Conservation (phyloP, 1,140 invertebrate genomes). For the Leptestheria dahalacensis region DNA sequence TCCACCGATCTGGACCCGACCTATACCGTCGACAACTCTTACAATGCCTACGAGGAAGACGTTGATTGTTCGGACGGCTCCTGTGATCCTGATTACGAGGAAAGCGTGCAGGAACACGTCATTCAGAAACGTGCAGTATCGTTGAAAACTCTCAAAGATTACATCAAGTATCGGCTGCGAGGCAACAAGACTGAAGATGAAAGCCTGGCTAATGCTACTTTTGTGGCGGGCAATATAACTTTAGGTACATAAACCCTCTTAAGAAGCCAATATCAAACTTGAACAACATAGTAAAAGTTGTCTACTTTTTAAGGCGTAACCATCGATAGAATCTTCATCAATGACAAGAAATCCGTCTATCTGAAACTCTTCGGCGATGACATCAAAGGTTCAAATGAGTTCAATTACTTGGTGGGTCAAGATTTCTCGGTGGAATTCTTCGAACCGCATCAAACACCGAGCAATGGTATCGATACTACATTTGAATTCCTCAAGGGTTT, state of each 20-base stretch:
- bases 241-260: constrained; percentile 5
- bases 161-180: neutral
- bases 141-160: constrained; percentile 1
- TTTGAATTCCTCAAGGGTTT: neutral
- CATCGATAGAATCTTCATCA: neutral
- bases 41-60: neutral
- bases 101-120: neutral
- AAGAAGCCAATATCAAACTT: neutral
- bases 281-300: neutral
- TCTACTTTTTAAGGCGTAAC: neutral
- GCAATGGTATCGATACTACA: neutral
- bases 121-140: neutral
- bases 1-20: neutral
- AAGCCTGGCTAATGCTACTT: neutral
- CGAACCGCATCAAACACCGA: neutral
- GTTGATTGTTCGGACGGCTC: neutral
- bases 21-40: neutral
- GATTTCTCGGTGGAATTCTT: neutral
- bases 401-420: neutral
- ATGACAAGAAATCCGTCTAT: neutral
- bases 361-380: neutral
- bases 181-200: constrained; percentile 7
- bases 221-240: neutral
- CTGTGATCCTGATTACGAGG: neutral
- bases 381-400: neutral